Conservation (phyloP, 2,888 invertebrate species). For the Eupithecia subumbrata region DNA sequence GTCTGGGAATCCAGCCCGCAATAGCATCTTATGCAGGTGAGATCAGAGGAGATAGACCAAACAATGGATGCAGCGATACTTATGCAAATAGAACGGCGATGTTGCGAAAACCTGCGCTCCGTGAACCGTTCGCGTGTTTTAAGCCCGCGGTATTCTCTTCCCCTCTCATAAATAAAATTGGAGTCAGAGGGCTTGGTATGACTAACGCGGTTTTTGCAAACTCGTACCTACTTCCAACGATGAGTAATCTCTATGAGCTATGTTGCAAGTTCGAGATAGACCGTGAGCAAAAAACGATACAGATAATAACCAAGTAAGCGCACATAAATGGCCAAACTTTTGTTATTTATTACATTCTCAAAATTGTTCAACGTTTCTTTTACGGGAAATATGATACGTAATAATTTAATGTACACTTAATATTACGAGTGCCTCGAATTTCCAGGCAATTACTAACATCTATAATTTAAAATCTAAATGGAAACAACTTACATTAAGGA, state of each 20-base stretch:
- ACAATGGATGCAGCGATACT: conserved; percentile 72
- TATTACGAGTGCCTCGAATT: conserved; percentile 15
- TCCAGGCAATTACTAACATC: conserved; percentile 9
- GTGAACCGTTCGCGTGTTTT: conserved; percentile 61
- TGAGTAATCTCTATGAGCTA: conserved; percentile 55
- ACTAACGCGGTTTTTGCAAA: conserved; percentile 69
- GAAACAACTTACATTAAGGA: conserved; percentile 23
- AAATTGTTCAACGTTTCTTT: conserved; percentile 15
- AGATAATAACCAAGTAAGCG: conserved; percentile 21
- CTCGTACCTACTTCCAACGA: conserved; percentile 55
- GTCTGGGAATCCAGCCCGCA: conserved; percentile 75
- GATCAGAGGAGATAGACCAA: conserved; percentile 76
- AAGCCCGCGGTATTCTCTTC: conserved; percentile 65
- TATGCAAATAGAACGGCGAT: conserved; percentile 69
- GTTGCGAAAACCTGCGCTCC: conserved; percentile 60
- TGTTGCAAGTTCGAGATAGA: conserved; percentile 32
- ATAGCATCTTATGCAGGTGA: conserved; percentile 65
- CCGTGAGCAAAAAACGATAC: conserved; percentile 30
- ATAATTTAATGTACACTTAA: conserved; percentile 13
- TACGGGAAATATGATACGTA: conserved; percentile 2
- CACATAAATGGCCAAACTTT: conserved; percentile 11
- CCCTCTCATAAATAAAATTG: conserved; percentile 60
- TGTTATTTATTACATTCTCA: conserved; percentile 20
- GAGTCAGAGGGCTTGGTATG: conserved; percentile 71
- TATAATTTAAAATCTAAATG: conserved; percentile 32